Conservation (phyloP, 2,797 vertebrate genomes). For the Takifugu rubripes region DNA sequence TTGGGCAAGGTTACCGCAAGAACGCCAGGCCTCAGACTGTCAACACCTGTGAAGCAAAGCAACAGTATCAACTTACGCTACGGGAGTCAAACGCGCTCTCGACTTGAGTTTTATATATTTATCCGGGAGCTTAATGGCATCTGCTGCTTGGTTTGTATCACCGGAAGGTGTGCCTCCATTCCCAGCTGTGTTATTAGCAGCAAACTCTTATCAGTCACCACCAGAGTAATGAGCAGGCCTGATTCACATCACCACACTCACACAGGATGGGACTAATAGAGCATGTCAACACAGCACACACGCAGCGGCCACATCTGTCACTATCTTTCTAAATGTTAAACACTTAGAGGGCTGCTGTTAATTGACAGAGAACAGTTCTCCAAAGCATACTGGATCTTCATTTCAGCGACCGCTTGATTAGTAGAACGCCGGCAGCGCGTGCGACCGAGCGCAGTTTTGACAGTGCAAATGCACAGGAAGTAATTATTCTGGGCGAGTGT, state of each 20-base stretch:
- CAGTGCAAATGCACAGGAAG: background rate
- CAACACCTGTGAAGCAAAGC: constrained; percentile 18
- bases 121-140: constrained; percentile 36
- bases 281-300: constrained; percentile 61
- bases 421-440: background rate
- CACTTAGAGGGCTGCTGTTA: constrained; percentile 58
- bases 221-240: constrained; percentile 69
- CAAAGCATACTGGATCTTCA: constrained; percentile 5
- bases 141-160: constrained; percentile 21
- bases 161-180: constrained; percentile 45
- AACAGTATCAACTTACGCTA: constrained; percentile 1
- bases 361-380: constrained; percentile 56
- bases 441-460: background rate
- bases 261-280: constrained; percentile 71
- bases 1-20: background rate
- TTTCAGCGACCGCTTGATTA: background rate
- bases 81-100: background rate
- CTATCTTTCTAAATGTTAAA: constrained; percentile 48
- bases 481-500: constrained; percentile 5
- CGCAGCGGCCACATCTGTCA: constrained; percentile 61
- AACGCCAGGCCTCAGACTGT: constrained; percentile 16
- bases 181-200: constrained; percentile 67
- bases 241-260: constrained; percentile 66
- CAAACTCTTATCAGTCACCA: constrained; percentile 70
- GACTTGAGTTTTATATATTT: constrained; percentile 40